These are phyloP conservation scores for Calephelis perditalis DNA, from an alignment of 2,888 invertebrate genomes.

Conservation along the genomic window DNA sequence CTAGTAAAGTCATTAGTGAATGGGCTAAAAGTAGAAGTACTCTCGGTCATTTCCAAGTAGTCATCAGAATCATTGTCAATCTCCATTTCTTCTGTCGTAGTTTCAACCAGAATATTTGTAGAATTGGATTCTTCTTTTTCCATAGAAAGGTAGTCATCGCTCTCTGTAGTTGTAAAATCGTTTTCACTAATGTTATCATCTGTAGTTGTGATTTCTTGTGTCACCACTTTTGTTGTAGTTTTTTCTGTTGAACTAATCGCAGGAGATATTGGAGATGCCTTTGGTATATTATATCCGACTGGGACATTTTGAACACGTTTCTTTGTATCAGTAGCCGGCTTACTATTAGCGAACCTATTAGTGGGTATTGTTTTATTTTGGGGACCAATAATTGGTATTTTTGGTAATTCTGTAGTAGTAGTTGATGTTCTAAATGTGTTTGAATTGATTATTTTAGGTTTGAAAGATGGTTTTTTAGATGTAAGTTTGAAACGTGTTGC, in stretches of 20 bases:
- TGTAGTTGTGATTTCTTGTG: conserved; percentile 20
- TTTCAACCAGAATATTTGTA: conserved; percentile 48
- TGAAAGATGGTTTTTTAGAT: conserved; percentile 54
- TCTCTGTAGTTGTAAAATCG: conserved; percentile 35
- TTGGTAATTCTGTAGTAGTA: conserved; percentile 60
- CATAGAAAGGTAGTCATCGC: conserved; percentile 58
- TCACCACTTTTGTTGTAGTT: not conserved
- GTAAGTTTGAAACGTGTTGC: conserved; percentile 39
- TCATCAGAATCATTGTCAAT: conserved; percentile 56
- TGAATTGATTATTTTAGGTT: conserved; percentile 56
- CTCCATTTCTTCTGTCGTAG: conserved; percentile 50
- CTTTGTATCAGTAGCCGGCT: conserved; percentile 47
- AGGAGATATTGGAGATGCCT: conserved; percentile 33
- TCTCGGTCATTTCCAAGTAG: conserved; percentile 54
- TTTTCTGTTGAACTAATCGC: conserved; percentile 30
- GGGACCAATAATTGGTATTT: conserved; percentile 35
- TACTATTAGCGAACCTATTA: conserved; percentile 51
- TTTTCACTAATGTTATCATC: conserved; percentile 19
- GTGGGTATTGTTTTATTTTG: conserved; percentile 54
- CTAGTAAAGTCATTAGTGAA: conserved; percentile 43
- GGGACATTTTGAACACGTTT: conserved; percentile 68
- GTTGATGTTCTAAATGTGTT: conserved; percentile 67
- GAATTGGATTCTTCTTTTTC: conserved; percentile 38
- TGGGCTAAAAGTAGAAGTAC: conserved; percentile 46
- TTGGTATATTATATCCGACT: conserved; percentile 50